Base-by-base conservation (phyloP, 2,888 invertebrate genomes). In the Leucozona laternaria region DNA sequence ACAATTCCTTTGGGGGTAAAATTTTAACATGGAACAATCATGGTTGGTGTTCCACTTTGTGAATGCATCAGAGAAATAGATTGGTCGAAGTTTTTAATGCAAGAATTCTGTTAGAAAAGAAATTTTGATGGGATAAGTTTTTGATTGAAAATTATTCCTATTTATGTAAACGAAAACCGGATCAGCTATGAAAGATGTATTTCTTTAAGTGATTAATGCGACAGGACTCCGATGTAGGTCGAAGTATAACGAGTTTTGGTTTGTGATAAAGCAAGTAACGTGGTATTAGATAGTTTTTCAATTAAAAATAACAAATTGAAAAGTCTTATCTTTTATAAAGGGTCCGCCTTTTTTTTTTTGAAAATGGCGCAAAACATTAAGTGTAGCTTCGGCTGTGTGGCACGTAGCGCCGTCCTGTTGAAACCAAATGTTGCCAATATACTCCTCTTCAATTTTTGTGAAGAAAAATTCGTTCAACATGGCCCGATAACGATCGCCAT, bases 1-100 rank as follows among this genome's bases (percentile, higher is more conserved):
- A 20, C 50, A 60, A 50, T 68, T 68, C 66, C 66, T 50, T 50
- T 50, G 68, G 37, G 53, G 53, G 25, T 53, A 25, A 11, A 68
- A 37, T 37, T 37, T 50, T 37, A n/a, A 53, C 25, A 53, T 53
- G n/a, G 68, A n/a, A 7, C 68, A 68, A 50, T 31, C 22, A 68
- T 68, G n/a, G 11, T 53, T 31, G 15, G 13, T 68, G 68, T 25
- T n/a, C 68, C 31, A 48, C 8, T 66, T 66, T 66, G 20, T 34
- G 11, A 64, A 31, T 58, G 1, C 2, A 31, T 20, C 13, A 28
- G 17, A 28, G 31, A 60, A 11, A 22, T 22, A 37, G n/a, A n/a
- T 7, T 40, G 25, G 45, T 43, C 15, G 43, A 1, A 28, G 45
- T 31, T 64, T 57, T 48, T 31, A 31, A 31, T 66, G 64, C 8